Evolutionary conservation across 2,113 vertebrate species (phyloP).

Genomic region (Nipponia nippon): DNA sequence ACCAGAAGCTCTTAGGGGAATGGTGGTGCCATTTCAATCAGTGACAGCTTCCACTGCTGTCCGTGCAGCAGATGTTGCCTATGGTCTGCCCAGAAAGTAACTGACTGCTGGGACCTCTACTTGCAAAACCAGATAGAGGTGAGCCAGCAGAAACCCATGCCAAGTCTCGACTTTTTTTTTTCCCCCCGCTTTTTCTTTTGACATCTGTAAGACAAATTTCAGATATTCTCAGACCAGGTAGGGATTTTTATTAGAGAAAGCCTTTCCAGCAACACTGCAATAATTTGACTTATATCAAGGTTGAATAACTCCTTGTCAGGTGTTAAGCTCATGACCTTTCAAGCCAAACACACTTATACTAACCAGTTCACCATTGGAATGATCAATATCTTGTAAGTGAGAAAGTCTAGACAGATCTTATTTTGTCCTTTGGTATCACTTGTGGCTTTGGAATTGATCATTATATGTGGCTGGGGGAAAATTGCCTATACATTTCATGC

Average conservation of each 20-base stretch:
- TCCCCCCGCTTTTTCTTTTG: not conserved
- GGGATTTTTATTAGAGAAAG: constrained; percentile 14
- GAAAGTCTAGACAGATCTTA: constrained; percentile 58
- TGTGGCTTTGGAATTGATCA: constrained; percentile 53
- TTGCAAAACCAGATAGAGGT: not conserved
- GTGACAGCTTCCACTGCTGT: not conserved
- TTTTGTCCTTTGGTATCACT: constrained; percentile 63
- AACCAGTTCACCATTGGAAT: constrained; percentile 65
- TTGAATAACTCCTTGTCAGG: constrained; percentile 43
- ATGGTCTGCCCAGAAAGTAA: not conserved
- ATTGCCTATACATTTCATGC: constrained; percentile 12
- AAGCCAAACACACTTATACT: constrained; percentile 47
- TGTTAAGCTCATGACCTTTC: constrained; percentile 61
- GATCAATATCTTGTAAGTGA: constrained; percentile 63
- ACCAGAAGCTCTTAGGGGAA: not conserved
- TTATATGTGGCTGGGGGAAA: constrained; percentile 39
- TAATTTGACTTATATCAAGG: constrained; percentile 62
- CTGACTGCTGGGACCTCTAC: not conserved
- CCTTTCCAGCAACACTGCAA: constrained; percentile 17
- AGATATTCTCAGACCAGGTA: not conserved
- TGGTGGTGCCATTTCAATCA: not conserved
- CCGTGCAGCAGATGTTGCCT: not conserved
- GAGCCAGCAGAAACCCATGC: not conserved
- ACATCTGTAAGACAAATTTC: constrained; percentile 1
- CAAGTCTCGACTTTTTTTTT: not conserved